These are phyloP conservation scores for Porites evermanni DNA, from an alignment of 92 coral and sea anemone genomes.

Conservation along the genomic window DNA sequence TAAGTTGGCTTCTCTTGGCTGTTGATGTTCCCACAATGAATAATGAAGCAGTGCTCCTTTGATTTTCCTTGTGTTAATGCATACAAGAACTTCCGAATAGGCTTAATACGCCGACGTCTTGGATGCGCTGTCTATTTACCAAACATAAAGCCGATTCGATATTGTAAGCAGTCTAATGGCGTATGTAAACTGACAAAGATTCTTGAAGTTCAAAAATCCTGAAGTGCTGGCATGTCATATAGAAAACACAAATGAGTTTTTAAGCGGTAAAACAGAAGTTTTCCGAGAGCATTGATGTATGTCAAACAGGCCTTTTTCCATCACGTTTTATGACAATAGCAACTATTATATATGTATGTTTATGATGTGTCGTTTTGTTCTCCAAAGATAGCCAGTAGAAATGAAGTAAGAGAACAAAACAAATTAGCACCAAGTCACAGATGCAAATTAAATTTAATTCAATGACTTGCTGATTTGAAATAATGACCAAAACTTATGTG, in stretches of 20 bases:
- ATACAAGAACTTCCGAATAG: constrained; percentile 29
- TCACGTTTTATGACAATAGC: constrained; percentile 26
- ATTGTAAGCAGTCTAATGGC: background rate
- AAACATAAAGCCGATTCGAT: constrained; percentile 6
- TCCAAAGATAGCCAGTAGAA: background rate
- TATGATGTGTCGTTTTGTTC: constrained; percentile 6
- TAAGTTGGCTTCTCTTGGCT: background rate
- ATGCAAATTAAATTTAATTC: constrained; percentile 29
- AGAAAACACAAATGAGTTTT: constrained; percentile 28
- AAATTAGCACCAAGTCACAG: constrained; percentile 26
- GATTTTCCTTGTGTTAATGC: background rate
- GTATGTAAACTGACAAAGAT: constrained; percentile 14
- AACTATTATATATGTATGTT: background rate
- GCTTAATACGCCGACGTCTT: constrained; percentile 13
- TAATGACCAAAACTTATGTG: constrained; percentile 30
- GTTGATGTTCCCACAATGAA: background rate
- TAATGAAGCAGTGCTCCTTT: background rate
- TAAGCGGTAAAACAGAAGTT: constrained; percentile 38
- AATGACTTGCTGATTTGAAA: background rate
- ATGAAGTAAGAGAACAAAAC: background rate
- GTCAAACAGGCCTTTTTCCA: constrained; percentile 23
- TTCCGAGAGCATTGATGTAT: background rate
- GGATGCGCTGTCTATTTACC: background rate
- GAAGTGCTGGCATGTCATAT: constrained; percentile 28
- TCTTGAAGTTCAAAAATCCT: constrained; percentile 34